Evolutionary conservation across 2,113 vertebrate species (phyloP).

Genomic region (Piliocolobus tephrosceles): DNA sequence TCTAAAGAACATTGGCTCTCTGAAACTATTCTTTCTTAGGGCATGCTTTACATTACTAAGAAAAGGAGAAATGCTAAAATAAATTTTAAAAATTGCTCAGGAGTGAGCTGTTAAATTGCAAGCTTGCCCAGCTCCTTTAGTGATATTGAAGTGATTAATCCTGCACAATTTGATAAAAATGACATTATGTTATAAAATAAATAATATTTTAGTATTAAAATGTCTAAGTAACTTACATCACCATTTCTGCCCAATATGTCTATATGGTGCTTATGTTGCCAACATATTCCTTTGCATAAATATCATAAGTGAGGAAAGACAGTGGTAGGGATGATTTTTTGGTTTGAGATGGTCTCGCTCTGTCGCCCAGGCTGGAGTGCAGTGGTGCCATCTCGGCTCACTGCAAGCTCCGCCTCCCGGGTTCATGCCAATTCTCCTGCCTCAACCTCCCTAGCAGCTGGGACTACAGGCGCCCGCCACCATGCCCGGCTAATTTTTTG

Average conservation of each 20-base stretch:
- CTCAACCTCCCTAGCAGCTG: no score
- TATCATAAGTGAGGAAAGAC: background rate
- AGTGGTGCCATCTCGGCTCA: no score
- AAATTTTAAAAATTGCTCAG: background rate
- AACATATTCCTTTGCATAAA: background rate
- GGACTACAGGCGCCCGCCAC: no score
- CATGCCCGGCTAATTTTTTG: no score
- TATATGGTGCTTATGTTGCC: background rate
- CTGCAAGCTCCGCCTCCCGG: no score
- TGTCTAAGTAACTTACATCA: background rate
- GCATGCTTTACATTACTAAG: background rate
- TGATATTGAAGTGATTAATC: background rate
- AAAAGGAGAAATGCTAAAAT: background rate
- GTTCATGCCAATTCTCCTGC: no score
- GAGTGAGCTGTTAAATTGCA: background rate
- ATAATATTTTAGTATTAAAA: background rate
- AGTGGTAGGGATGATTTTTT: no score
- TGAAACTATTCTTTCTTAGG: constrained; percentile 22
- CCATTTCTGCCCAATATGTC: background rate
- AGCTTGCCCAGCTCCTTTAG: background rate
- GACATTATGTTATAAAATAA: background rate
- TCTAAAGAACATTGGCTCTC: background rate
- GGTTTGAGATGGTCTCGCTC: no score
- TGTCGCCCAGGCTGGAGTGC: no score
- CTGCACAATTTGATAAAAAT: background rate